These are phyloP conservation scores for Dasypus novemcinctus DNA, from an alignment of 2,113 vertebrate genomes.

Conservation along the genomic window DNA sequence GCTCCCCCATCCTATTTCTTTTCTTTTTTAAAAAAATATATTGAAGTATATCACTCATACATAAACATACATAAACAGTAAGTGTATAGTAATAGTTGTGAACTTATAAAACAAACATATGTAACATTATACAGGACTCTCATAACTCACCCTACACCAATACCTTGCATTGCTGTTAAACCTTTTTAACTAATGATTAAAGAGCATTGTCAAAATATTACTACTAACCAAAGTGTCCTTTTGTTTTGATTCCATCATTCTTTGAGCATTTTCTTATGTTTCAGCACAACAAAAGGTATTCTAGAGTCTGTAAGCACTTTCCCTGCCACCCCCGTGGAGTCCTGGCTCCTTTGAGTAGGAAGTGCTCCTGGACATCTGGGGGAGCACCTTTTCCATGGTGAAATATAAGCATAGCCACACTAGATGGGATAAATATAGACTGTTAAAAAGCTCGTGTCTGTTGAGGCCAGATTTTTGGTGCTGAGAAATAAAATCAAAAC, in stretches of 20 bases:
- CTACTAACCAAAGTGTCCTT: no score
- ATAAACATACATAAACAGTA: no score
- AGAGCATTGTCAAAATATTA: no score
- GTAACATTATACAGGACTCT: no score
- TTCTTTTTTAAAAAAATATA: no score
- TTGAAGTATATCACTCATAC: no score
- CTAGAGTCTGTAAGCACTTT: neutral
- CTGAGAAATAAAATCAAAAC: neutral
- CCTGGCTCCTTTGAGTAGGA: neutral
- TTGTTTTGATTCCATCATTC: neutral
- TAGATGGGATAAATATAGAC: neutral
- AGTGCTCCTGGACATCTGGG: neutral
- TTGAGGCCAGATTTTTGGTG: neutral
- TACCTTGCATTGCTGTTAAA: no score
- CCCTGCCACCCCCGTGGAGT: neutral
- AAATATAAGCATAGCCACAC: neutral
- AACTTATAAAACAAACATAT: no score
- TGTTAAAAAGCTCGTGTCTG: neutral
- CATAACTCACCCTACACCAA: no score
- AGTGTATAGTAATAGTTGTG: no score
- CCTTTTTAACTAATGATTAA: no score
- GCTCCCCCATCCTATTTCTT: no score
- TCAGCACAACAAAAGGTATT: neutral
- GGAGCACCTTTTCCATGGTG: neutral
- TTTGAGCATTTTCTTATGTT: neutral